Base-by-base conservation (phyloP, 2,113 vertebrate genomes). In the Notechis scutatus region DNA sequence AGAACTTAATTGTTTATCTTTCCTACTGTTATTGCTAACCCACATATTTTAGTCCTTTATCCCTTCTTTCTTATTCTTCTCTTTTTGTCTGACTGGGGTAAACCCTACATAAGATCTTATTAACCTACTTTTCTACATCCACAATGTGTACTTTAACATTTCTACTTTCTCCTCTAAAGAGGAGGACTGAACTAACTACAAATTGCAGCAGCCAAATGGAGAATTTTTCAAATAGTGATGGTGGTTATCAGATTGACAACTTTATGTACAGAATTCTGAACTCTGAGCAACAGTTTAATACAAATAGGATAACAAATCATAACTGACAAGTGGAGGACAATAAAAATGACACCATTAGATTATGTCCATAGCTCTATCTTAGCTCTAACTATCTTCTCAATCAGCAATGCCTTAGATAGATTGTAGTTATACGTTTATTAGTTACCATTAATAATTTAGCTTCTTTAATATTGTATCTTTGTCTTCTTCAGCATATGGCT, bases 31-130 rank as follows among this genome's bases (percentile, higher is more conserved):
- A 18, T 2, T 1, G 9, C 2, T 24, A 52, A 10, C 50, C 9
- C 20, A 8, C 57, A 59, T 87, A 26, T 34, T 34, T 87, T 26
- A 9, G 7, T 24, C 34, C 50, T 42, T 45, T 92, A 90, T 93
- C 95, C 92, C 88, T 55, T 26, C 39, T 0, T 94, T 94, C 26
- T 93, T 39, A 74, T 94, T 94, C 89, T 55, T 47, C 89, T 42
- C 45, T 88, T 64, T 74, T 92, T 20, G 69, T 87, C 26, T 91
- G 47, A 59, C 92, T 0, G 0, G 34, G 55, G 15, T 45, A 26
- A 85, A 56, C 21, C 9, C 15, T 52, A 26, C 45, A 90, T 50
- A 47, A 61, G 39, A 45, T 14, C 2, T n/a, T 90, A 18, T 50
- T 39, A 56, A 52, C 29, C 47, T 26, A 52, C 9, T 47, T 69